Conservation (phyloP, 1,140 invertebrate species). For the Amyelois transitella region DNA sequence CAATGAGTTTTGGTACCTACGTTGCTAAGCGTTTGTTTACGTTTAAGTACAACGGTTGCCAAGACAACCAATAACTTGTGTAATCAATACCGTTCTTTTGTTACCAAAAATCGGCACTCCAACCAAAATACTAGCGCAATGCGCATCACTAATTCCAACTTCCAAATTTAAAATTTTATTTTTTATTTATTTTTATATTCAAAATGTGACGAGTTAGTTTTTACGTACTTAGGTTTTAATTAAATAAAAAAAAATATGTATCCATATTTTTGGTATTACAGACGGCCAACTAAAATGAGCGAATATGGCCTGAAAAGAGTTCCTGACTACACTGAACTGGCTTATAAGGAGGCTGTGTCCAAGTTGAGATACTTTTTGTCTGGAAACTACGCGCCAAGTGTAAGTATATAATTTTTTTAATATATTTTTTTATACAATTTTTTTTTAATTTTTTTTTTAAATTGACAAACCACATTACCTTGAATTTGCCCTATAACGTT, state of each 20-base stretch:
- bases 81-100: conserved; percentile 44
- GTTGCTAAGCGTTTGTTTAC: conserved; percentile 26
- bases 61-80: conserved; percentile 28
- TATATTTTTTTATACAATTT: too few relatives aligned
- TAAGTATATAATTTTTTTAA: too few relatives aligned
- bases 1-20: background rate
- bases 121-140: conserved; percentile 36
- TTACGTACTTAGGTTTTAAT: background rate
- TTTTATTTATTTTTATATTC: conserved; percentile 13
- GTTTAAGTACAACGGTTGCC: conserved; percentile 39
- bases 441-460: too few relatives aligned
- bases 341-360: conserved; percentile 87
- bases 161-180: conserved; percentile 13
- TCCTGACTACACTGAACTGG: conserved; percentile 86
- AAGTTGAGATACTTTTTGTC: conserved; percentile 84
- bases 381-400: conserved; percentile 81
- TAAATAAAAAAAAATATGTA: conserved; percentile 29
- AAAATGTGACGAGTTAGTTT: conserved; percentile 16
- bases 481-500: too few relatives aligned
- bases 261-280: conserved; percentile 46
- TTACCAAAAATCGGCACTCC: conserved; percentile 20
- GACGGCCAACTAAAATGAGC: conserved; percentile 61
- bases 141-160: conserved; percentile 27
- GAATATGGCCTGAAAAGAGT: conserved; percentile 75
- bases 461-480: too few relatives aligned